These are phyloP conservation scores for Pongo pygmaeus DNA, from an alignment of 2,113 vertebrate genomes.

Conservation along the genomic window DNA sequence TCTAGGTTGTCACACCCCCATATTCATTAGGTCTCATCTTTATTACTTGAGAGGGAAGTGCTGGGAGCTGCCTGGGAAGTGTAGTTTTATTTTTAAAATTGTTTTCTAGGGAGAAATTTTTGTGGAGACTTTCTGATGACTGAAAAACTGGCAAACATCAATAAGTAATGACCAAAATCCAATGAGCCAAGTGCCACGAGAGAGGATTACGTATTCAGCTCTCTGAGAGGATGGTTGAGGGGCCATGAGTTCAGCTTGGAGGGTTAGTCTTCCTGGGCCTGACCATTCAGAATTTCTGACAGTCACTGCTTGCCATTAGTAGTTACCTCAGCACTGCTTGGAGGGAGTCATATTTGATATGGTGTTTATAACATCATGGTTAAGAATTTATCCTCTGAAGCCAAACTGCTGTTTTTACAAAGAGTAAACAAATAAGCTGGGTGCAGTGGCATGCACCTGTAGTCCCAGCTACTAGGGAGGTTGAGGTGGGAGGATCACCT, in stretches of 20 bases:
- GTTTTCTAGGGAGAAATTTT: not conserved
- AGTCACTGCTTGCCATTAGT: not conserved
- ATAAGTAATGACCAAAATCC: not conserved
- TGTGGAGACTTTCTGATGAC: not conserved
- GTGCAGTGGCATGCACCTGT: too few relatives aligned
- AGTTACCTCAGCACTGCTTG: not conserved
- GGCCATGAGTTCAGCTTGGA: not conserved
- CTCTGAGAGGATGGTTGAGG: not conserved
- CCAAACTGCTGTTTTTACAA: not conserved
- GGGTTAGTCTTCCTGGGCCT: not conserved
- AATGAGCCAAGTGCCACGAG: not conserved
- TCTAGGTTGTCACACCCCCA: fast-evolving
- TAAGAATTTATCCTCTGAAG: not conserved
- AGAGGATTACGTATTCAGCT: not conserved
- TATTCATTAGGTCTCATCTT: not conserved
- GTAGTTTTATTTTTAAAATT: not conserved
- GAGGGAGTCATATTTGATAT: not conserved
- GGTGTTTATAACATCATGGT: not conserved
- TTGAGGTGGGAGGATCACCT: too few relatives aligned
- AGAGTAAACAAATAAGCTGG: too few relatives aligned
- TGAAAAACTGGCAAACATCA: not conserved
- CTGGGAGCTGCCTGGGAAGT: not conserved
- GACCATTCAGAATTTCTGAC: not conserved
- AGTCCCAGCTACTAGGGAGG: too few relatives aligned
- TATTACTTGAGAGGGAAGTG: not conserved